phyloP scores from a whole-genome alignment of 2,888 invertebrate genomes.

The Ctenicera cuprea region DNA sequence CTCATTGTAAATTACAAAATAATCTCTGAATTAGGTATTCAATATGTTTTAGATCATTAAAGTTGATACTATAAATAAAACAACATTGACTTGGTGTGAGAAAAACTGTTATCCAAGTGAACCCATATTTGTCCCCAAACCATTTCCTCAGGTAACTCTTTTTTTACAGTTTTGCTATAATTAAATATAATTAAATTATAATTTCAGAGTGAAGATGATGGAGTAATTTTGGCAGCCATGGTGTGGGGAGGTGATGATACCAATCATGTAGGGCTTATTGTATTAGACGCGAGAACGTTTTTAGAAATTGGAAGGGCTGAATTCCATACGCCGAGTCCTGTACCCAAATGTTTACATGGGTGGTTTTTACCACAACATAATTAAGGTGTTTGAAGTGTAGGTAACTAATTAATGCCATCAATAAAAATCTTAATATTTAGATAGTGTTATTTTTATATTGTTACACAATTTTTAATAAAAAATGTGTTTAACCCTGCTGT shows the following conservation, averaged over 20 bases:
- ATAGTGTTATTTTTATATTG: too few relatives aligned
- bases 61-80: constrained; percentile 82
- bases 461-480: too few relatives aligned
- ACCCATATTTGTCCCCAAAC: constrained; percentile 86
- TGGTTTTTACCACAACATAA: constrained; percentile 78
- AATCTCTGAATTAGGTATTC: background rate
- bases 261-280: constrained; percentile 80
- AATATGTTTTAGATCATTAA: constrained; percentile 81
- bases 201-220: constrained; percentile 82
- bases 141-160: constrained; percentile 74
- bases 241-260: constrained; percentile 81
- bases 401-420: too few relatives aligned
- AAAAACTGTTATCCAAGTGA: constrained; percentile 88
- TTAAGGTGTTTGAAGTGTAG: background rate
- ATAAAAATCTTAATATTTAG: too few relatives aligned
- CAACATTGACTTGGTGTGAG: constrained; percentile 82
- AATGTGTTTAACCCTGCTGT: too few relatives aligned
- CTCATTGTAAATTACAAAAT: too few relatives aligned
- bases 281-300: constrained; percentile 85
- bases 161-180: background rate
- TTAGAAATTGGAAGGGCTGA: constrained; percentile 84
- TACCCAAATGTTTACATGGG: constrained; percentile 90
- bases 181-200: constrained; percentile 7
- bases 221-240: constrained; percentile 83
- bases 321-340: constrained; percentile 83